Conservation (phyloP, 2,113 vertebrate genomes). For the Marmota flaviventris region DNA sequence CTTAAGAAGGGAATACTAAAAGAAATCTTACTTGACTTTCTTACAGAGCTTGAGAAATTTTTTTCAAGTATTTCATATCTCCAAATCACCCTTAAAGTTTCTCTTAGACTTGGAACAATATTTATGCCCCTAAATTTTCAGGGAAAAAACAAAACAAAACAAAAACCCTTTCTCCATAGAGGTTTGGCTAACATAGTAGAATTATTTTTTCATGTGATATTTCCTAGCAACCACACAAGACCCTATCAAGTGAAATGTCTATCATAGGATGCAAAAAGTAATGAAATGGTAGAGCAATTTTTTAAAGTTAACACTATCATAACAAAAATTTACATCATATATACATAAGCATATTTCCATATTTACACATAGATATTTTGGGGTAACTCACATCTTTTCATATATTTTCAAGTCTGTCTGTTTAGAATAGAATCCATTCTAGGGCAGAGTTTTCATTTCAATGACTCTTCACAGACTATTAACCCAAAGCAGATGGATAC, state of each 20-base stretch:
- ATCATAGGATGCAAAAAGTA: not conserved
- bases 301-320: not conserved
- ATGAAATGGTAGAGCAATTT: not conserved
- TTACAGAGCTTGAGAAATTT: not conserved
- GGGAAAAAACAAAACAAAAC: not conserved
- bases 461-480: not conserved
- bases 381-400: not conserved
- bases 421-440: slow-evolving; percentile 33
- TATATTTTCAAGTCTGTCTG: slow-evolving; percentile 16
- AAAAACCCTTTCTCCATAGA: not conserved
- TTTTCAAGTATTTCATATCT: not conserved
- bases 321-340: not conserved
- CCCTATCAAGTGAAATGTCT: not conserved
- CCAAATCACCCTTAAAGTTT: not conserved
- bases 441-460: slow-evolving; percentile 1
- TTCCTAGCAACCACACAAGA: not conserved
- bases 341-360: not conserved
- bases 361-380: not conserved
- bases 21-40: not conserved
- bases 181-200: not conserved
- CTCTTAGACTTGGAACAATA: not conserved
- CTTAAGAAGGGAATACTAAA: not conserved
- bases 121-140: not conserved
- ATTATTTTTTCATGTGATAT: not conserved
- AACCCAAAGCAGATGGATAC: not conserved